A percentile compares a stretch with the other conserved stretches of the same genome.
Evolutionary conservation across 1,140 invertebrate species (phyloP).

Genomic region (Trichoplusia ni): DNA sequence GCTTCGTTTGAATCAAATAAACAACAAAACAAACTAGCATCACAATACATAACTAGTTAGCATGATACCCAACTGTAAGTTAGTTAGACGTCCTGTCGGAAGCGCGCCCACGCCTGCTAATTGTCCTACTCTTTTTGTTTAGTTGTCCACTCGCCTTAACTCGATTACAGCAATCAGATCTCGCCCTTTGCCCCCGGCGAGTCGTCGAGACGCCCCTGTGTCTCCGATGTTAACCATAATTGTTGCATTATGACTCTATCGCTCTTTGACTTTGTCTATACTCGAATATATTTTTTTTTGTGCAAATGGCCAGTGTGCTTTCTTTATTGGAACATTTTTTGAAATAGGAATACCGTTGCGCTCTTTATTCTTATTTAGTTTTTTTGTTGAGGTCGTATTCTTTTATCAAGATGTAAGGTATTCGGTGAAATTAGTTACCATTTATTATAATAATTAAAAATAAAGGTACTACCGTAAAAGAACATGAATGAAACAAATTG

Average conservation of each 20-base stretch:
- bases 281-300: no score
- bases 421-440: no score
- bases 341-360: no score
- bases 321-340: neutral
- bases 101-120: constrained; percentile 74
- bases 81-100: constrained; percentile 61
- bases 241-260: constrained; percentile 25
- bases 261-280: constrained; percentile 13
- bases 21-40: neutral
- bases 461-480: no score
- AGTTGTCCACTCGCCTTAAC: constrained; percentile 65
- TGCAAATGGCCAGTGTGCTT: no score
- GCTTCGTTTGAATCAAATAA: no score
- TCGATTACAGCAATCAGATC: constrained; percentile 77
- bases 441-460: no score
- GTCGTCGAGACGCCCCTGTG: constrained; percentile 50
- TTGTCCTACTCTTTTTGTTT: constrained; percentile 78
- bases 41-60: constrained; percentile 17
- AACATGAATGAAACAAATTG: no score
- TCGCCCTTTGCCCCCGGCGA: constrained; percentile 65
- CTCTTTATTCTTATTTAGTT: no score
- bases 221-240: constrained; percentile 41
- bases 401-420: no score
- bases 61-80: constrained; percentile 52
- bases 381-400: no score